Evolutionary conservation across 2,113 vertebrate species (phyloP).

Genomic region (Pagrus major): DNA sequence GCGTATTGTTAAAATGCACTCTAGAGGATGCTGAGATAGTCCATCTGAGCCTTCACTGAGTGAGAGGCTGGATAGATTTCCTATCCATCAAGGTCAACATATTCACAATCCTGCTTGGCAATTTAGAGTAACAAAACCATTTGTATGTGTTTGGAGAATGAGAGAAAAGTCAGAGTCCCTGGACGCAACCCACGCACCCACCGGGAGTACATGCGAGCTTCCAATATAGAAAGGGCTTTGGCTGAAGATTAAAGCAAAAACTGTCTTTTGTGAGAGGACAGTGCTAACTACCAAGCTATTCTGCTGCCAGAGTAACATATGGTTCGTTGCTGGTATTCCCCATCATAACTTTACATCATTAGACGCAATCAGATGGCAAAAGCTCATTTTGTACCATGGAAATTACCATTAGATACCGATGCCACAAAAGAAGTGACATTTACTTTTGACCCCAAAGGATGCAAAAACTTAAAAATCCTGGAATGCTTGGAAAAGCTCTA

Average conservation of each 20-base stretch:
- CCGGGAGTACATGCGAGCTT: slow-evolving; percentile 33
- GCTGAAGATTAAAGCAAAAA: slow-evolving; percentile 44
- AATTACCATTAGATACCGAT: neutral
- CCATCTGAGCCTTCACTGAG: neutral
- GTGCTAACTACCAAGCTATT: neutral
- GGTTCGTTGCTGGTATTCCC: neutral
- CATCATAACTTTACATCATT: neutral
- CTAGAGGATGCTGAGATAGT: neutral
- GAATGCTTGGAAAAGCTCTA: neutral
- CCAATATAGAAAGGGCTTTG: slow-evolving; percentile 30
- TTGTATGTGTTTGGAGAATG: slow-evolving; percentile 43
- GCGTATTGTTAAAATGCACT: neutral
- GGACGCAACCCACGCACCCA: slow-evolving; percentile 29
- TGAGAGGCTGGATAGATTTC: slow-evolving; percentile 32
- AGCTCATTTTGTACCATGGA: neutral
- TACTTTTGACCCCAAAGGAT: neutral
- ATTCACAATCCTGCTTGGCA: slow-evolving; percentile 37
- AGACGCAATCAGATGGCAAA: slow-evolving; percentile 6
- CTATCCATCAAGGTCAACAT: slow-evolving; percentile 46
- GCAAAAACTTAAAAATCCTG: slow-evolving; percentile 12
- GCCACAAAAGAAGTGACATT: neutral
- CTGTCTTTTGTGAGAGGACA: slow-evolving; percentile 8
- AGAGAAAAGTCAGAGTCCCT: slow-evolving; percentile 21
- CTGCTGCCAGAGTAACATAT: slow-evolving; percentile 14
- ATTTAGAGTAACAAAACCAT: slow-evolving; percentile 34